Evolutionary conservation across 1,140 invertebrate species (phyloP), one percentile per base, ranked within the genome.

Genomic region (Sarcophaga bullata): DNA sequence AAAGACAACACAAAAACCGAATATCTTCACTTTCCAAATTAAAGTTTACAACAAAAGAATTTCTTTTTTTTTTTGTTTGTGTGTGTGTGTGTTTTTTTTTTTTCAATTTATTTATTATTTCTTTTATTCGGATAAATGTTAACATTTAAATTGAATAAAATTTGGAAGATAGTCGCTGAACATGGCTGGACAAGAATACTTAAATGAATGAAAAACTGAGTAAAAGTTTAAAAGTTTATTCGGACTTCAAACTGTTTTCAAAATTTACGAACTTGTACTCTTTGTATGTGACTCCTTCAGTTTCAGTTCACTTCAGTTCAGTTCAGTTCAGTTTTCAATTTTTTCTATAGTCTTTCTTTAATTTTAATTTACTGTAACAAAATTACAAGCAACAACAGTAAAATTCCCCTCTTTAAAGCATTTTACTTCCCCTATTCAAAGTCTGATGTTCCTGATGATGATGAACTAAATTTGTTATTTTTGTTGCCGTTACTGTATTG

Each of bases 401-500:
- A 76, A 76, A 46, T 76, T 76, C 11, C 73, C 73, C 48, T 76
- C 17, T 62, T 62, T 17, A 7, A 37, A 37, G 15, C 58, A n/a
- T 10, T 17, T 62, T 15, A 17, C 62, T 25, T 62, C 62, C 11
- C 37, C 9, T 25, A 9, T 25, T 72, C 62, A n/a, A 72, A 72
- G 62, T 8, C 62, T 72, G 17, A 37, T 37, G 25, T 37, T 37
- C 25, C 25, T 37, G 8, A 3, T 78, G 75, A 50, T 78, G 75
- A 78, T 78, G 75, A 78, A 78, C 75, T 78, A 19, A 68, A 17
- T n/a, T 58, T 58, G 54, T 13, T 58, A n/a, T 58, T 58, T 37
- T 37, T 37, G 25, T 37, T 37, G 25, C 25, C 25, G 25, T 37
- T 76, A 11, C 73, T 19, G 37, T 37, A 76, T 76, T 76, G 37